Conservation (phyloP, 2,888 invertebrate species). For the Thysanoteuthis rhombus region DNA sequence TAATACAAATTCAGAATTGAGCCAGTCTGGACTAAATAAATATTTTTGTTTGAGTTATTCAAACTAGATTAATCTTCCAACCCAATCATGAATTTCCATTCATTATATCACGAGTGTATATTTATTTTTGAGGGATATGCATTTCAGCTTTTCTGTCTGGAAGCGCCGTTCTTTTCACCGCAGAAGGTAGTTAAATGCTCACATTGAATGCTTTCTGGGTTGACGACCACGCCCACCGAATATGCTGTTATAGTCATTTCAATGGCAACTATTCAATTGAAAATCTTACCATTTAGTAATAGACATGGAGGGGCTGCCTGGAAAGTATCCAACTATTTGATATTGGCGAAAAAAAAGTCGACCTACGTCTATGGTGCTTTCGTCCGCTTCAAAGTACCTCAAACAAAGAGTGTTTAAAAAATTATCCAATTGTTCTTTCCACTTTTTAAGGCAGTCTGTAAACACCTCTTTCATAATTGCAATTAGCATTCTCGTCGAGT, state of each 20-base stretch:
- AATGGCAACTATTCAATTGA: not conserved
- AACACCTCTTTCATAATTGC: too few relatives aligned
- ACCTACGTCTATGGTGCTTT: too few relatives aligned
- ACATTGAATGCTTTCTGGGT: not conserved
- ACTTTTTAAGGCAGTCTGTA: too few relatives aligned
- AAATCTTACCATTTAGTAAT: not conserved
- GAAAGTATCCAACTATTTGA: too few relatives aligned
- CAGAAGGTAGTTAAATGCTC: not conserved
- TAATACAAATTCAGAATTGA: not conserved
- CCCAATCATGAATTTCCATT: not conserved
- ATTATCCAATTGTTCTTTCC: too few relatives aligned
- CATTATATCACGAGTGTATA: not conserved
- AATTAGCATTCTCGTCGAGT: too few relatives aligned
- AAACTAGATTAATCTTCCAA: not conserved
- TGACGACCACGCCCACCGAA: not conserved
- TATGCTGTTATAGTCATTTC: not conserved
- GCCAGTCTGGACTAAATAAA: not conserved
- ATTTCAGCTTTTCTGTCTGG: not conserved
- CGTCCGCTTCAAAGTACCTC: too few relatives aligned
- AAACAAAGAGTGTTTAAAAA: too few relatives aligned
- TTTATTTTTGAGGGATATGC: not conserved
- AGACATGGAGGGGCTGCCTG: too few relatives aligned
- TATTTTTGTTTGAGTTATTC: not conserved
- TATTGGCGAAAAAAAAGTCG: too few relatives aligned
- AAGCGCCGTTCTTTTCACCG: not conserved